Evolutionary conservation across 2,888 invertebrate species (phyloP).

Genomic region (Caenorhabditis becei): DNA sequence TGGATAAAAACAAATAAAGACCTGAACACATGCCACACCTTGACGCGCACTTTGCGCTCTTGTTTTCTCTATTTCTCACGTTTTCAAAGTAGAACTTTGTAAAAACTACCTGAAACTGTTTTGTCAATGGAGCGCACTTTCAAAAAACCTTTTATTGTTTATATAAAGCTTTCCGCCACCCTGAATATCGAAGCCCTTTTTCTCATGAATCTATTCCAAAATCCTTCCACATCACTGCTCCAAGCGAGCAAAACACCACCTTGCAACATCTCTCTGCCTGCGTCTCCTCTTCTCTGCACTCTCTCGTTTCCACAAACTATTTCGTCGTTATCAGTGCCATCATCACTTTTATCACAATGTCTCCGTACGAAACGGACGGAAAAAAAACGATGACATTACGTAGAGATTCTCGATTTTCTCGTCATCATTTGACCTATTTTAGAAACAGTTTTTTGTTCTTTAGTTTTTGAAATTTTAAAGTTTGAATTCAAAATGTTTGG

Average conservation of each 20-base stretch:
- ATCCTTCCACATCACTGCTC: not conserved
- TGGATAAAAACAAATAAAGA: not conserved
- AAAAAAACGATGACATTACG: not conserved
- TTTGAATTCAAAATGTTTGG: too few species aligned
- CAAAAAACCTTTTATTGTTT: not conserved
- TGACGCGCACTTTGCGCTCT: not conserved
- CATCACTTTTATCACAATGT: not conserved
- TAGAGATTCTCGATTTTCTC: not conserved
- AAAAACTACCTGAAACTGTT: not conserved
- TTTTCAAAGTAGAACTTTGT: not conserved
- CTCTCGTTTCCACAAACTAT: not conserved
- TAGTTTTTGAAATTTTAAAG: too few species aligned
- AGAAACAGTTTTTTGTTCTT: not conserved
- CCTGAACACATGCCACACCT: not conserved
- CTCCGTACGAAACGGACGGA: not conserved
- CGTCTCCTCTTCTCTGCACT: conserved; percentile 4
- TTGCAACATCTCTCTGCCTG: not conserved
- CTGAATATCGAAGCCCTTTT: not conserved
- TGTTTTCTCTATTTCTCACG: conserved; percentile 5
- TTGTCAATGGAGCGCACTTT: not conserved
- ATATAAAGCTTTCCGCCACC: too few species aligned
- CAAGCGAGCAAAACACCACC: not conserved
- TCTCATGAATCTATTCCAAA: not conserved
- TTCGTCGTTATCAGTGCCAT: conserved; percentile 5
- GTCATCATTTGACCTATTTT: not conserved